Evolutionary conservation across 1,140 invertebrate species (phyloP), one percentile per base, ranked within the genome.

Genomic region (Drosophila santomea): DNA sequence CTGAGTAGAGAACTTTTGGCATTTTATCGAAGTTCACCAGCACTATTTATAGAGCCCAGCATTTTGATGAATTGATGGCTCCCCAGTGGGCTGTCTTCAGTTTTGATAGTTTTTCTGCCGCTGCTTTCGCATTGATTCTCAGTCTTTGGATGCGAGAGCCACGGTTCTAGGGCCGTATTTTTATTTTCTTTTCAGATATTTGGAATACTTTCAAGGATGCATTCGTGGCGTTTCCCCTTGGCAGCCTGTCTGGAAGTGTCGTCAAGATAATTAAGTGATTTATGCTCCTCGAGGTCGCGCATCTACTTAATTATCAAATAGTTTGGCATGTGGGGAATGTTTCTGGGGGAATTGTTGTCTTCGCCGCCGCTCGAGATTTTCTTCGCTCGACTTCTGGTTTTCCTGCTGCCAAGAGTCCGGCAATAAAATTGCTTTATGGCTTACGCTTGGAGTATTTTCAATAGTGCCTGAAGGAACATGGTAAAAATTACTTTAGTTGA

Each of bases 301-400:
- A 78, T 89, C 84, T 89, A 89, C 84, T 89, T 89, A 89, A 89
- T 89, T 89, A 89, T 89, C 84, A 89, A 89, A 89, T 89, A 90
- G 77, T 89, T 82, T 89, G 84, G 84, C 80, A 89, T 90, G 79
- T 80, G 63, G 66, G 77, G 85, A 89, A 89, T 89, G 77, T 89
- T 89, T 80, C 59, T 50, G 61, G 45, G 69, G 75, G 79, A 86
- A 80, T 83, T 83, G 69, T 80, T 80, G 51, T 28, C 60, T 64
- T 36, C 36, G 28, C n/a, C 47, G 47, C 38, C 45, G 45, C 41
- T 44, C 44, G 66, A 80, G 72, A 77, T 79, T 78, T 64, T 60
- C 57, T 56, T 32, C 4, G 59, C 28, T 43, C 41, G 54, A 41
- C 15, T 62, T 51, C 25, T 28, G 44, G 41, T 23, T 57, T 52